These are phyloP conservation scores for Caenorhabditis latens DNA, from an alignment of 1,140 invertebrate species.

Conservation along the genomic window DNA sequence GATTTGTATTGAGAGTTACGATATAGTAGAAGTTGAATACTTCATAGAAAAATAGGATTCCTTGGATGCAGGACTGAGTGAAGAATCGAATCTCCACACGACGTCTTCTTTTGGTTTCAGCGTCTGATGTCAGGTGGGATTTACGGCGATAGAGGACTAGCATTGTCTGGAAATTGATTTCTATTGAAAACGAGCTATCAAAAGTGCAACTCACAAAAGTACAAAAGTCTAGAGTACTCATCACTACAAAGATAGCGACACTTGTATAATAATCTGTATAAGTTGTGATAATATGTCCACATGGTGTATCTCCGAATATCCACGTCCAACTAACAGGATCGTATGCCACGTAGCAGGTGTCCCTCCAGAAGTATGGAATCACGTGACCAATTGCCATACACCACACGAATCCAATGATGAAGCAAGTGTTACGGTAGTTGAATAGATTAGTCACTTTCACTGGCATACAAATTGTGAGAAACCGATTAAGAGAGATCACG, in stretches of 20 bases:
- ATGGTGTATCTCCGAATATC: constrained; percentile 10
- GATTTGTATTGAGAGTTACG: constrained; percentile 2
- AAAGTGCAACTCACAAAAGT: constrained; percentile 50
- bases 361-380: constrained; percentile 46
- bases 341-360: constrained; percentile 46
- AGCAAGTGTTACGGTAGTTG: constrained; percentile 49
- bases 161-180: neutral
- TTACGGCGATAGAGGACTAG: constrained; percentile 12
- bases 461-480: constrained; percentile 45
- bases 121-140: neutral
- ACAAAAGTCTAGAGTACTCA: constrained; percentile 12
- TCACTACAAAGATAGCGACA: constrained; percentile 23
- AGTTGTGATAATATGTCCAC: neutral
- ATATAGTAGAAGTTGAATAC: constrained; percentile 55
- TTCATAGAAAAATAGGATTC: constrained; percentile 54
- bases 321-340: constrained; percentile 26
- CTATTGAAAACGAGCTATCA: neutral
- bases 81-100: constrained; percentile 46
- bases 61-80: constrained; percentile 41
- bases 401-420: constrained; percentile 26
- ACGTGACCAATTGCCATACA: constrained; percentile 9
- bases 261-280: constrained; percentile 38
- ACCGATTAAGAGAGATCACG: constrained; percentile 36
- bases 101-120: neutral
- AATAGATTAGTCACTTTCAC: constrained; percentile 1